Conservation (phyloP, 2,797 vertebrate genomes). For the Ctenosaura bakeri region DNA sequence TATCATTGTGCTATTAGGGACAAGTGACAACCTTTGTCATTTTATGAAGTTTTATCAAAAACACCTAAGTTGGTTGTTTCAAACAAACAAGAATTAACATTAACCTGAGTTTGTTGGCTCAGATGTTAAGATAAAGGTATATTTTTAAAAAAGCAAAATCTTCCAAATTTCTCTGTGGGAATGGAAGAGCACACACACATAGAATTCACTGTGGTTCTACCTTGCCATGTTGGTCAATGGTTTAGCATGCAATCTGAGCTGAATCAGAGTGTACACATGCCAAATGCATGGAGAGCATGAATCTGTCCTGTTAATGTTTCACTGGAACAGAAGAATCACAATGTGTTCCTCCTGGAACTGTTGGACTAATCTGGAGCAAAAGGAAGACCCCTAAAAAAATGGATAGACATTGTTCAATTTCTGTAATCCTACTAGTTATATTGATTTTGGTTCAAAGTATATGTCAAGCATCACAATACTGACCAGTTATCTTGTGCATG, state of each 20-base stretch:
- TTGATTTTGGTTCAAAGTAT: not conserved
- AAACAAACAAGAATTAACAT: slow-evolving; percentile 10
- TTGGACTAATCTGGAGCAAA: not conserved
- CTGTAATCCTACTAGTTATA: not conserved
- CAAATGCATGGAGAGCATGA: not conserved
- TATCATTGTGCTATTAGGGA: not conserved
- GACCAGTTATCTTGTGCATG: not conserved
- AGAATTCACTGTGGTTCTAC: not conserved
- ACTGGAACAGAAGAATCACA: not conserved
- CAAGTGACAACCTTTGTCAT: not conserved
- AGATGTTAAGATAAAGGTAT: not conserved
- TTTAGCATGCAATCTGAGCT: not conserved
- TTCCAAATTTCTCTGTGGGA: not conserved
- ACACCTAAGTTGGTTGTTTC: not conserved
- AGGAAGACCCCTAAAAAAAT: not conserved
- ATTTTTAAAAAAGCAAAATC: not conserved
- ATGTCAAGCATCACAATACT: not conserved
- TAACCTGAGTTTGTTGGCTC: not conserved
- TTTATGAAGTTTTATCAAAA: not conserved
- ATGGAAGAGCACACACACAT: not conserved
- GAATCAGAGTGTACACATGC: not conserved
- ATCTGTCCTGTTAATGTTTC: not conserved
- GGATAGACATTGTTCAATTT: not conserved
- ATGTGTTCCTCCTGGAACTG: not conserved
- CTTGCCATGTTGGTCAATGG: not conserved